phyloP scores from a whole-genome alignment of 2,797 vertebrate species.

The Sardinella longiceps region DNA sequence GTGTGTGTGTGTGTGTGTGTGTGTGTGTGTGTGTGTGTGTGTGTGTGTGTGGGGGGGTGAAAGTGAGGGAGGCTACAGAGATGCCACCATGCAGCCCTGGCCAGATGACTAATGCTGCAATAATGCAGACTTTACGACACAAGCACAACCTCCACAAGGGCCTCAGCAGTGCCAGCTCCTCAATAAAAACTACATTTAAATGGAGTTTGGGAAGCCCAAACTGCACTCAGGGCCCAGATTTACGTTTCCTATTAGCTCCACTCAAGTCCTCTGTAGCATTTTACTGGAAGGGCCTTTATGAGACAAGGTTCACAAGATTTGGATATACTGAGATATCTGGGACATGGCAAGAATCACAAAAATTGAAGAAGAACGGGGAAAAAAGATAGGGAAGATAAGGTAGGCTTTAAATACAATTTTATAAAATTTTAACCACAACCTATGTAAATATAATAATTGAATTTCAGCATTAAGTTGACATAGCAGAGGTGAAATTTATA shows the following conservation, averaged over 20 bases:
- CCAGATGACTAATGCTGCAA: conserved; percentile 53
- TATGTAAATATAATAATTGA: background rate
- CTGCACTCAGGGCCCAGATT: conserved; percentile 53
- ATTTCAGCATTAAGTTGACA: background rate
- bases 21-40: too few relatives aligned
- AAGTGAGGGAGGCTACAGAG: conserved; percentile 31
- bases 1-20: too few relatives aligned
- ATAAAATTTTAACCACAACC: background rate
- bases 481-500: background rate
- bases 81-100: conserved; percentile 33
- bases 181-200: conserved; percentile 60
- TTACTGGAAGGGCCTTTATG: conserved; percentile 49
- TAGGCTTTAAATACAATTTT: background rate
- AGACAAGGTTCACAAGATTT: conserved; percentile 36
- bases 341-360: conserved; percentile 30
- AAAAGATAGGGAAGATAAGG: conserved; percentile 20
- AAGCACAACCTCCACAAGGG: conserved; percentile 31
- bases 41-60: too few relatives aligned
- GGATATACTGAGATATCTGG: conserved; percentile 2
- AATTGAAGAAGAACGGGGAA: conserved; percentile 35
- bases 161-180: conserved; percentile 41
- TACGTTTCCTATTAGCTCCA: conserved; percentile 59
- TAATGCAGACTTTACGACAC: conserved; percentile 58
- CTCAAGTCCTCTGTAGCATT: conserved; percentile 51
- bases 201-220: conserved; percentile 51